A percentile compares a stretch with the other conserved stretches of the same genome.
These are phyloP conservation scores for Eristalis intricaria DNA, from an alignment of 2,888 invertebrate genomes.

Conservation along the genomic window DNA sequence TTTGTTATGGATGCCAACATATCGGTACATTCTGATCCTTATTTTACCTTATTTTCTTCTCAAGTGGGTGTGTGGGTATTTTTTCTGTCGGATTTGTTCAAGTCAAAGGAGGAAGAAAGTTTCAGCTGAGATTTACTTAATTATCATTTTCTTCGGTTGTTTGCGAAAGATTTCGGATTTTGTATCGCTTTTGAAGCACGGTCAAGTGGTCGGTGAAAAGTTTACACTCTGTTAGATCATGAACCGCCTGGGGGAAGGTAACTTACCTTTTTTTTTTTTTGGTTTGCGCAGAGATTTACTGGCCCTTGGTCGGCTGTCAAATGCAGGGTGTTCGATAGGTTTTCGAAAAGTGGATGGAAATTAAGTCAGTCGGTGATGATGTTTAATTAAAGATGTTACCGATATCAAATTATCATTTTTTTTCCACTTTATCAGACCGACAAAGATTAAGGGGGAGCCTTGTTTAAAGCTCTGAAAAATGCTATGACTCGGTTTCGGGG, in stretches of 20 bases:
- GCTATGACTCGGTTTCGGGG: too few species aligned
- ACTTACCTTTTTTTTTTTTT: neutral
- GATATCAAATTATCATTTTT: too few species aligned
- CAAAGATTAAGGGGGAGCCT: too few species aligned
- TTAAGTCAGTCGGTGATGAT: neutral
- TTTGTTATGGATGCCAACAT: slow-evolving; percentile 60
- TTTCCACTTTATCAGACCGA: too few species aligned
- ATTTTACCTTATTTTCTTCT: neutral
- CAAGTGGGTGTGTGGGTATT: neutral
- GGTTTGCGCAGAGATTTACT: neutral
- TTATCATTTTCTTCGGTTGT: slow-evolving; percentile 19
- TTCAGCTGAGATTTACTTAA: slow-evolving; percentile 22
- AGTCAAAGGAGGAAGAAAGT: neutral
- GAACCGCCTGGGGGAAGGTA: neutral
- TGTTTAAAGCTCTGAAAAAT: too few species aligned
- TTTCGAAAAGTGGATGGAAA: neutral
- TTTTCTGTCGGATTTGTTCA: neutral
- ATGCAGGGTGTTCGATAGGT: neutral
- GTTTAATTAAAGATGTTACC: too few species aligned
- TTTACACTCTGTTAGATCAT: neutral
- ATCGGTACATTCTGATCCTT: slow-evolving; percentile 35
- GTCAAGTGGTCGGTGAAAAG: neutral
- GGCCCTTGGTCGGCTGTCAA: neutral
- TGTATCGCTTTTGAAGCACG: neutral
- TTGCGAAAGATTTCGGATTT: neutral